Base-by-base conservation (phyloP, 30 jellyfish, hydroid and myxozoan genomes). In the Calvadosia cruxmelitensis region DNA sequence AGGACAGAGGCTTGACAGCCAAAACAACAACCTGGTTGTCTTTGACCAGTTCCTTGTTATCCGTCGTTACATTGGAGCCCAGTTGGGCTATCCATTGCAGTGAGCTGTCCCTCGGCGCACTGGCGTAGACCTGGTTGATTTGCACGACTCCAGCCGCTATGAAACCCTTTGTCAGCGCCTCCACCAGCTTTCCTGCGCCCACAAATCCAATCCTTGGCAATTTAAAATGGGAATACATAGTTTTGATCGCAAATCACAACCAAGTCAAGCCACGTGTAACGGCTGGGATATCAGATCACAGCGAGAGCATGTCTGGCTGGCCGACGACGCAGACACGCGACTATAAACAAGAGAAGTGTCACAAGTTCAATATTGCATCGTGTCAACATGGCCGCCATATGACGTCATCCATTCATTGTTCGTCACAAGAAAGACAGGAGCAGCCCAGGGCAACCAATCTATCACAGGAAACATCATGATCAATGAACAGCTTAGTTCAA, bases 161-260 rank as follows among this genome's bases (percentile, higher is more conserved):
- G 50, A 92, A 84, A 0, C 99, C 99, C 42, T 85, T 85, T 69
- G 95, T 92, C 65, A 92, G 77, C 1, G 95, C 95, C 67, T 92
- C 96, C 7, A 92, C 96, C n/a, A 92, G 53, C 53, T 75, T 92
- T 5, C 99, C 96, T 3, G 96, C 94, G 3, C 99, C 99, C 3
- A 92, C 72, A 72, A 92, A 92, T 0, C 95, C 94, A 15, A 92
- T 64, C 34, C 75, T 51, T 35, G 99, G 92, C 31, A 82, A 75
- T 66, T 75, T 62, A 69, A 91, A 91, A 33, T 93, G 77, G 28
- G 93, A 64, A 75, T 91, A 91, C 96, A 86, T 85, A 70, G 34
- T 75, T 26, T 1, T 13, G 52, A 31, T 67, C 27, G 0, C 23
- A 49, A 15, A 49, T 49, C 63, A 49, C 63, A 24, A 24, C 63